Percentiles rank a stretch among this genome's conserved stretches.
These are phyloP conservation scores for Calameuta idolon DNA, from an alignment of 2,888 invertebrate species.

Conservation along the genomic window DNA sequence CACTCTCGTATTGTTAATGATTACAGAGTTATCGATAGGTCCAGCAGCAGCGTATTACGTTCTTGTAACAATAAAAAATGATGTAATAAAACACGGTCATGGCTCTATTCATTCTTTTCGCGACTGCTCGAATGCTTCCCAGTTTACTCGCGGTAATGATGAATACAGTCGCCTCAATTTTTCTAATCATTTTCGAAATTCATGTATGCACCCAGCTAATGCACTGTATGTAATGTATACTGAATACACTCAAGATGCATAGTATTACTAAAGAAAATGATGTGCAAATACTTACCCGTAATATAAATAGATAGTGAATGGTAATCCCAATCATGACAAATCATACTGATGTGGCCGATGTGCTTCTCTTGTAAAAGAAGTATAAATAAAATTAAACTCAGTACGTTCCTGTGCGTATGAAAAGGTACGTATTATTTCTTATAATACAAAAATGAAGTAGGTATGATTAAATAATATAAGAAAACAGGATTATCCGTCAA, in stretches of 20 bases:
- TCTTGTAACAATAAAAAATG: slow-evolving; percentile 36
- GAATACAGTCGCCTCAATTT: neutral
- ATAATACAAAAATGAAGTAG: too few relatives aligned
- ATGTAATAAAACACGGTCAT: slow-evolving; percentile 36
- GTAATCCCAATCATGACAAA: neutral
- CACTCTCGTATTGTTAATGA: slow-evolving; percentile 14
- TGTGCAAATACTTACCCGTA: neutral
- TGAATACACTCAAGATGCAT: neutral
- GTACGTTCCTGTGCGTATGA: too few relatives aligned
- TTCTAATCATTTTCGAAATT: neutral
- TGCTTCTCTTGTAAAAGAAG: too few relatives aligned
- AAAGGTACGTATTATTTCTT: too few relatives aligned
- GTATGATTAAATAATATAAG: too few relatives aligned
- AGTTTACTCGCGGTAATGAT: neutral
- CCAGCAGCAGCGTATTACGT: slow-evolving; percentile 27
- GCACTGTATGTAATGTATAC: neutral
- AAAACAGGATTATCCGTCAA: too few relatives aligned
- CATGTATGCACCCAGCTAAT: neutral
- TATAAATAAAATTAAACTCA: too few relatives aligned
- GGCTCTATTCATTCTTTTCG: slow-evolving; percentile 22
- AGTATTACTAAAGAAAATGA: neutral
- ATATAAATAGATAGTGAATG: neutral
- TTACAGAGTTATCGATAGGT: slow-evolving; percentile 22
- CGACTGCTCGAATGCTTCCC: neutral
- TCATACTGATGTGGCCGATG: neutral